phyloP scores from a whole-genome alignment of 2,888 invertebrate species.

The Phaonia tiefii region DNA sequence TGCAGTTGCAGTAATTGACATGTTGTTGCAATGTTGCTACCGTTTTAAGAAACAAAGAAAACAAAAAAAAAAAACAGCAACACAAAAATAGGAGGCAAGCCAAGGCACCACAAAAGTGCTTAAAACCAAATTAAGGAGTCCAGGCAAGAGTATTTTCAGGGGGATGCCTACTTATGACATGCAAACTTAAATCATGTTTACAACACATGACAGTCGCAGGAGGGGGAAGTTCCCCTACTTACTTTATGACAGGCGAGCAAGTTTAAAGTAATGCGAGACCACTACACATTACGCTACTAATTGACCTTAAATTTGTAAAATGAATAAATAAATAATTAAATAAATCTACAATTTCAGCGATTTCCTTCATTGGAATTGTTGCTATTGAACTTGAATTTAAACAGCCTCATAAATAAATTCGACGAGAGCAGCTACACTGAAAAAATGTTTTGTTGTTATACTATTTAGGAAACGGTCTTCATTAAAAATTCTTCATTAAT shows the following conservation, averaged over 20 bases:
- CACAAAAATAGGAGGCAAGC: conserved; percentile 25
- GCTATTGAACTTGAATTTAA: conserved; percentile 24
- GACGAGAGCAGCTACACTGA: too few species aligned
- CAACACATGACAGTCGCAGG: conserved; percentile 12
- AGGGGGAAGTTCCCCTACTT: neutral
- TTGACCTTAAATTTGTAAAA: conserved; percentile 30
- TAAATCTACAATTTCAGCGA: conserved; percentile 3
- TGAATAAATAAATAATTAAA: conserved; percentile 8
- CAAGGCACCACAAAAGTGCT: neutral
- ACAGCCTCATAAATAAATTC: neutral
- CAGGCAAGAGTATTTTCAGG: neutral
- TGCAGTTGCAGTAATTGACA: conserved; percentile 64
- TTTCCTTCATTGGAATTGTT: conserved; percentile 8
- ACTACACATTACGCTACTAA: neutral
- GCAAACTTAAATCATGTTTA: conserved; percentile 30
- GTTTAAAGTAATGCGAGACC: too few species aligned
- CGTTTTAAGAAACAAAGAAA: conserved; percentile 48
- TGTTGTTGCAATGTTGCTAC: conserved; percentile 66
- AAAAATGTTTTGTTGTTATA: too few species aligned
- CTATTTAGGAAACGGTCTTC: too few species aligned
- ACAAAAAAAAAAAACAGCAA: too few species aligned
- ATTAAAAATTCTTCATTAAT: too few species aligned
- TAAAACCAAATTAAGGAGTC: conserved; percentile 16
- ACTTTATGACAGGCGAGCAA: too few species aligned
- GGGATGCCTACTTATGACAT: neutral